phyloP scores from a whole-genome alignment of 2,113 vertebrate species.

The Paraplagusia blochii region DNA sequence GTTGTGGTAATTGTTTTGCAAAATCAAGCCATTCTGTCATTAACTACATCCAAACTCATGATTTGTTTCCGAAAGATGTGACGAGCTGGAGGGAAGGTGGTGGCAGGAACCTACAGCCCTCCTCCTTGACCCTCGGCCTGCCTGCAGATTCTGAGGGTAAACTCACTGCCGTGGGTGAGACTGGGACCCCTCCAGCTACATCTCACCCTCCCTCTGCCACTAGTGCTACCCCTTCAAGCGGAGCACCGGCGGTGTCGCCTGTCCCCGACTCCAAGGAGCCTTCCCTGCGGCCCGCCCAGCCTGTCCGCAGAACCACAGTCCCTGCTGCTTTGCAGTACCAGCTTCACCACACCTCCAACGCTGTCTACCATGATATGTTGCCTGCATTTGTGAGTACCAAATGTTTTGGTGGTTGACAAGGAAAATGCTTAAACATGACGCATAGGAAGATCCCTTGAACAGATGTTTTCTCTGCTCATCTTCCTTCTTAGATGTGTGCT shows the following conservation, averaged over 20 bases:
- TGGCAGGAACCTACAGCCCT: constrained; percentile 93
- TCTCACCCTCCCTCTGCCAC: constrained; percentile 64
- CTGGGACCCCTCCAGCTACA: constrained; percentile 74
- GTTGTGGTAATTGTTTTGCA: no score
- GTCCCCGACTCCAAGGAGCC: constrained; percentile 85
- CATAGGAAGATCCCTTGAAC: no score
- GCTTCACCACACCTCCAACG: constrained; percentile 88
- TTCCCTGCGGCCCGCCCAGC: constrained; percentile 88
- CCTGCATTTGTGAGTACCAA: constrained; percentile 92
- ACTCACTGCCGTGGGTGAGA: constrained; percentile 77
- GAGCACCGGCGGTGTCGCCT: constrained; percentile 49
- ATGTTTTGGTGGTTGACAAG: not conserved
- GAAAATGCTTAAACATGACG: not conserved
- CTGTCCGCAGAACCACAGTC: constrained; percentile 81
- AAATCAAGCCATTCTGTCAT: not conserved
- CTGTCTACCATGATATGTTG: constrained; percentile 97
- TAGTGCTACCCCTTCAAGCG: constrained; percentile 41
- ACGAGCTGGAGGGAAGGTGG: constrained; percentile 99
- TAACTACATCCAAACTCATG: not conserved
- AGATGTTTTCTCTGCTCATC: no score
- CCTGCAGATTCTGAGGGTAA: constrained; percentile 90
- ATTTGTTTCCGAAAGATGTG: constrained; percentile 80
- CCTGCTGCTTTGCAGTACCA: constrained; percentile 85
- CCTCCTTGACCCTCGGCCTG: constrained; percentile 82
- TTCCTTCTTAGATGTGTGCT: constrained; percentile 88